Conservation (phyloP, 2,113 vertebrate species). For the Theropithecus gelada region DNA sequence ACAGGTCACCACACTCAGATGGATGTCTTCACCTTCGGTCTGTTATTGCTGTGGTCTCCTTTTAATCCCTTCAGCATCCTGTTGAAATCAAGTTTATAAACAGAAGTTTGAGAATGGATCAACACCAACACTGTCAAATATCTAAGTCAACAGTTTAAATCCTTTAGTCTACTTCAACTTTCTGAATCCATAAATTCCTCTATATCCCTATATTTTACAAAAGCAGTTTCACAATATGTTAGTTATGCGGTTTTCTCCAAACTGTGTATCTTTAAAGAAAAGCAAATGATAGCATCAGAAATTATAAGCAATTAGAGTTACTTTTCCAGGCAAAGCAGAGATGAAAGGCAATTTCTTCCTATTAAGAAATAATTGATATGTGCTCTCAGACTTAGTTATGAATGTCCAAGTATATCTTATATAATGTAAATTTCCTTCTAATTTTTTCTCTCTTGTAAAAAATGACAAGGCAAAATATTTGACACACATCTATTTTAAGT, state of each 20-base stretch:
- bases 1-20: background rate
- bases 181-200: background rate
- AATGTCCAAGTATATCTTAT: background rate
- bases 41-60: slow-evolving; percentile 51
- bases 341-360: background rate
- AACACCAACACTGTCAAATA: slow-evolving; percentile 61
- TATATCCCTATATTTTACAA: background rate
- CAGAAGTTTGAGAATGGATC: slow-evolving; percentile 58
- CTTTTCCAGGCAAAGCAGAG: background rate
- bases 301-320: background rate
- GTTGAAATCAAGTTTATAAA: slow-evolving; percentile 65
- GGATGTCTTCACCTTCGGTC: slow-evolving; percentile 47
- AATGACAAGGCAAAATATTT: slow-evolving; percentile 25
- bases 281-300: background rate
- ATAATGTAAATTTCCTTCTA: background rate
- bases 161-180: slow-evolving; percentile 11
- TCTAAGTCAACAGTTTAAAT: slow-evolving; percentile 51
- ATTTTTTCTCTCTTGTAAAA: background rate
- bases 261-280: background rate
- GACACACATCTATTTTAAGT: background rate
- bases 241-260: background rate
- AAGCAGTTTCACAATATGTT: background rate
- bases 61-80: slow-evolving; percentile 58
- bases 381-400: slow-evolving; percentile 22
- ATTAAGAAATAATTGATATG: background rate